Evolutionary conservation across 1,140 invertebrate species (phyloP).

Genomic region (Cydia strobilella): DNA sequence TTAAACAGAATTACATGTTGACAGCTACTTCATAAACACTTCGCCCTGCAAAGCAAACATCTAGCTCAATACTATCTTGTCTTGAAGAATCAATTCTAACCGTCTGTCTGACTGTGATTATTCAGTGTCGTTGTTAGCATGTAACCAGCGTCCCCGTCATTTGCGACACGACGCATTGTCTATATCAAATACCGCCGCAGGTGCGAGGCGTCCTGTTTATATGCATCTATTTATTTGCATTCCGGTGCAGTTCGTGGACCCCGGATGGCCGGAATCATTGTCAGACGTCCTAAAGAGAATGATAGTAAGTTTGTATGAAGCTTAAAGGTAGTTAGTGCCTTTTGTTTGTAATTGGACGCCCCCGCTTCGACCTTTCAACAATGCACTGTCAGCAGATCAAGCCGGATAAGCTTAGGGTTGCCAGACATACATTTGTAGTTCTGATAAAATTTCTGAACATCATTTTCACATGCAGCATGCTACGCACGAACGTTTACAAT

Average conservation of each 20-base stretch:
- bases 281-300: conserved; percentile 48
- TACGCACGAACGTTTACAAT: no score
- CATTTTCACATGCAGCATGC: not conserved
- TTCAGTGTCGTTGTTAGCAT: conserved; percentile 27
- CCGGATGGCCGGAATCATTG: conserved; percentile 57
- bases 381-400: conserved; percentile 29
- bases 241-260: conserved; percentile 70
- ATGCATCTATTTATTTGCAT: conserved; percentile 74
- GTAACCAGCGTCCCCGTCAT: conserved; percentile 40
- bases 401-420: conserved; percentile 10
- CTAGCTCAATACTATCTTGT: not conserved
- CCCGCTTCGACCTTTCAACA: conserved; percentile 67
- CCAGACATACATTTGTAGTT: not conserved
- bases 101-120: not conserved
- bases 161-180: conserved; percentile 63
- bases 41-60: not conserved
- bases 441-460: not conserved
- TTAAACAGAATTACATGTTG: conserved; percentile 55
- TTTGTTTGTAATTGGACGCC: conserved; percentile 5
- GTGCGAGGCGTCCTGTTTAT: conserved; percentile 71
- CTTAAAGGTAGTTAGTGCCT: not conserved
- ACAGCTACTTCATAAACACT: no score
- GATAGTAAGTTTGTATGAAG: not conserved
- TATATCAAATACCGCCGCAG: conserved; percentile 67
- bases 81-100: not conserved